Percentiles rank a stretch among this genome's conserved stretches.
These are phyloP conservation scores for Arizona elegans DNA, from an alignment of 2,113 vertebrate species.

Conservation along the genomic window DNA sequence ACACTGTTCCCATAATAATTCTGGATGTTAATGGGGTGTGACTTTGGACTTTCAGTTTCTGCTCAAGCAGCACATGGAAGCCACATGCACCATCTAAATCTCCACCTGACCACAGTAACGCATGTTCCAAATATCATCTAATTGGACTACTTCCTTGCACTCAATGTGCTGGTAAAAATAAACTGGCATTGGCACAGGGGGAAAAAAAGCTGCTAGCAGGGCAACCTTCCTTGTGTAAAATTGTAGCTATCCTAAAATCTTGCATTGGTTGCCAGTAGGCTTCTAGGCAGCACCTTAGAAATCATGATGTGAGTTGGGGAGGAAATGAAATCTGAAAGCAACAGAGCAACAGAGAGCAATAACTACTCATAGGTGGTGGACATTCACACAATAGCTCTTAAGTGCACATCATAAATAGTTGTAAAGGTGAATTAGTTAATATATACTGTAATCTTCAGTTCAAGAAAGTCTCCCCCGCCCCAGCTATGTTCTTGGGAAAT, in stretches of 20 bases:
- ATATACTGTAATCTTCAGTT: background rate
- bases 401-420: background rate
- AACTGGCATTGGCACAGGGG: background rate
- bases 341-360: background rate
- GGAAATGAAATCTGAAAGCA: background rate
- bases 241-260: background rate
- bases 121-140: background rate
- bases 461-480: too few relatives aligned
- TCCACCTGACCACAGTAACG: background rate
- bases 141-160: background rate
- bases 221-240: background rate
- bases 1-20: background rate
- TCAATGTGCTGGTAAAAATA: background rate
- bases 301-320: background rate
- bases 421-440: background rate
- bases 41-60: background rate
- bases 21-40: background rate
- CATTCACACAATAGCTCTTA: background rate
- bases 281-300: background rate
- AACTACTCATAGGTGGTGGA: background rate
- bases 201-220: background rate
- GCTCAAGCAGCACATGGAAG: background rate
- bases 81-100: background rate
- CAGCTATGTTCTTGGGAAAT: background rate
- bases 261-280: background rate